A percentile compares a stretch with the other conserved stretches of the same genome.
phyloP scores from a whole-genome alignment of 2,113 vertebrate genomes.

The Patagioenas fasciata region DNA sequence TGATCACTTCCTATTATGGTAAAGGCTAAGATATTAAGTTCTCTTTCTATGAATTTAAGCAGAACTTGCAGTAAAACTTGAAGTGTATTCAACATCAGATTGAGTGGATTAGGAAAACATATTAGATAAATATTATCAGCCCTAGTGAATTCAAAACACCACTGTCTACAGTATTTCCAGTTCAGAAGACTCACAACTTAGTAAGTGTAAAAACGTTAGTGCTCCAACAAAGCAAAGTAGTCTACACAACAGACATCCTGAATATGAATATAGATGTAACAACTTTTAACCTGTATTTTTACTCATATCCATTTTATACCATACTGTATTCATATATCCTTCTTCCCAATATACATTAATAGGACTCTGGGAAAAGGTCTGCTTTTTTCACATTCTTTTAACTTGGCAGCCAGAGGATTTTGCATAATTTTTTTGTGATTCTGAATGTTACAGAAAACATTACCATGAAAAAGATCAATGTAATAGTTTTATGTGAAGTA shows the following conservation, averaged over 20 bases:
- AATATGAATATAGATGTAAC: neutral
- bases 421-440: neutral
- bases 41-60: neutral
- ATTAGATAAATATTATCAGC: neutral
- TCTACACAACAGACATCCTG: neutral
- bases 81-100: neutral
- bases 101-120: neutral
- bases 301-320: neutral
- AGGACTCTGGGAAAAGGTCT: fast-evolving
- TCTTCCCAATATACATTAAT: neutral
- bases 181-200: neutral
- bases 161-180: neutral
- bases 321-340: neutral
- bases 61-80: neutral
- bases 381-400: neutral
- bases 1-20: neutral
- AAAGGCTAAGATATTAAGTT: neutral
- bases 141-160: neutral
- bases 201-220: neutral
- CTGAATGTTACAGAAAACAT: neutral
- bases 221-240: neutral
- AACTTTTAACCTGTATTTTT: neutral
- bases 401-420: neutral
- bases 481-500: neutral
- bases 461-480: neutral